Conservation (phyloP, 2,888 invertebrate genomes). For the Pristionchus arcanus region DNA sequence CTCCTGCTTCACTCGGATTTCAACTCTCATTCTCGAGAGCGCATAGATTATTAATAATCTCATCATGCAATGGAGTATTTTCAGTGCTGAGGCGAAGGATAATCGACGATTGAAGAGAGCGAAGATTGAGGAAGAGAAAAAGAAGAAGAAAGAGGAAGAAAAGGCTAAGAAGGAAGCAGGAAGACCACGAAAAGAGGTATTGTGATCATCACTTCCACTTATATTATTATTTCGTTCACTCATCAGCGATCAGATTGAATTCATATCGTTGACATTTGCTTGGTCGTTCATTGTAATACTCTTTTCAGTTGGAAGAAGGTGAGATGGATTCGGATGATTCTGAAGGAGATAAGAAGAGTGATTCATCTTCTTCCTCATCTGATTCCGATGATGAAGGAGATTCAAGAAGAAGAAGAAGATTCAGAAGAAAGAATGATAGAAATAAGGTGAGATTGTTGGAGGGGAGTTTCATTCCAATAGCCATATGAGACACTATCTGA, state of each 20-base stretch:
- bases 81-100: slow-evolving; percentile 20
- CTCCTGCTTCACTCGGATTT: no score
- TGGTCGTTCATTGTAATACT: neutral
- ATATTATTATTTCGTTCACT: neutral
- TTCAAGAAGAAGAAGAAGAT: slow-evolving; percentile 49
- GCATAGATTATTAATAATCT: neutral
- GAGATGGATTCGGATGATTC: slow-evolving; percentile 46
- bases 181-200: slow-evolving; percentile 41
- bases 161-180: slow-evolving; percentile 25
- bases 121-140: slow-evolving; percentile 56
- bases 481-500: no score
- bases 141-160: slow-evolving; percentile 51
- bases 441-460: neutral
- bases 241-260: no score
- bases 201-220: neutral
- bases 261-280: no score
- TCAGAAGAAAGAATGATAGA: slow-evolving; percentile 48
- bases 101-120: slow-evolving; percentile 58
- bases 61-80: neutral
- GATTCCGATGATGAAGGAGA: slow-evolving; percentile 44
- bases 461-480: neutral
- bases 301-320: slow-evolving; percentile 54
- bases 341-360: slow-evolving; percentile 39
- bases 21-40: neutral
- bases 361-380: slow-evolving; percentile 31